phyloP scores from a whole-genome alignment of 2,113 vertebrate genomes.

The Zapus hudsonius region DNA sequence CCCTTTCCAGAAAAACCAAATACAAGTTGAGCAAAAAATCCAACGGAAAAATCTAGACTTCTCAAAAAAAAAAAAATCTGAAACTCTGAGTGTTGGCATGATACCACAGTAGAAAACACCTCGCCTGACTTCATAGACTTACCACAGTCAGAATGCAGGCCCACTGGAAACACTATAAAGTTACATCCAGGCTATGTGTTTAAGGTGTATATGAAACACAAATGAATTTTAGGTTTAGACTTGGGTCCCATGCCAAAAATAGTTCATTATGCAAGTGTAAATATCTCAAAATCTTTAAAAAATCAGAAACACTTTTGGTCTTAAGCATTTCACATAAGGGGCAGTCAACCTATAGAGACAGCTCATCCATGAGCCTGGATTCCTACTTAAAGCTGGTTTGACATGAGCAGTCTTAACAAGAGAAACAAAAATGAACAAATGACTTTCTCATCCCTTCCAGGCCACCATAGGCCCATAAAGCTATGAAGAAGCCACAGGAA shows the following conservation, averaged over 20 bases:
- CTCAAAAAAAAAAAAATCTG: not conserved
- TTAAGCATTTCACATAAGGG: not conserved
- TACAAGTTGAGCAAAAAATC: too few relatives aligned
- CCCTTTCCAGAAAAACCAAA: not conserved
- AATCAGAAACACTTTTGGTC: not conserved
- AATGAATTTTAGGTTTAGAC: not conserved
- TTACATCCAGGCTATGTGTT: not conserved
- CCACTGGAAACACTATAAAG: not conserved
- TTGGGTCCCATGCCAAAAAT: not conserved
- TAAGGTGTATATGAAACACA: not conserved
- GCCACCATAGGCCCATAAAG: not conserved
- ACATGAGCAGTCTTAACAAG: not conserved
- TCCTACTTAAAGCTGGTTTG: not conserved
- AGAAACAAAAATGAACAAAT: not conserved
- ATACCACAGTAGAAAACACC: not conserved
- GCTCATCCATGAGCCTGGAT: not conserved
- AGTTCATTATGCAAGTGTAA: not conserved
- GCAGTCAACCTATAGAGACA: rapidly evolving
- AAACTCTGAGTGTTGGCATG: not conserved
- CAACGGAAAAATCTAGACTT: not conserved
- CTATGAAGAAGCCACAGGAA: not conserved
- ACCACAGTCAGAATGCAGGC: not conserved
- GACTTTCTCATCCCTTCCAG: not conserved
- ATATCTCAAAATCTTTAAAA: not conserved
- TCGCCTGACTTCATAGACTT: not conserved